These are phyloP conservation scores for Osmerus eperlanus DNA, from an alignment of 2,113 vertebrate genomes.

Conservation along the genomic window DNA sequence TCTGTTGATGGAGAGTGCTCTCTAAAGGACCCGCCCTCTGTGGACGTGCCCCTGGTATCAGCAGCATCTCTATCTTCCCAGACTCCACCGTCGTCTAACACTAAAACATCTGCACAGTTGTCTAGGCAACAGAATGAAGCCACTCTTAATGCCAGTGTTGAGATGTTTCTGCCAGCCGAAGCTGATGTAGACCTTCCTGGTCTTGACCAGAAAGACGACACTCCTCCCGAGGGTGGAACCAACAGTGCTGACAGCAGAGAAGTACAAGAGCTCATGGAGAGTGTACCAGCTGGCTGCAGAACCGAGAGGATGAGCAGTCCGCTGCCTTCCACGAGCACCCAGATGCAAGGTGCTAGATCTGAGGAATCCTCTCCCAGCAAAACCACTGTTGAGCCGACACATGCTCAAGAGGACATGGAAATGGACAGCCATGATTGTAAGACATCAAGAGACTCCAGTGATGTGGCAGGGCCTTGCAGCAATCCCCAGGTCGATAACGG, in stretches of 20 bases:
- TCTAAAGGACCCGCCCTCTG: conserved; percentile 34
- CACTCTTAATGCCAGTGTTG: not conserved
- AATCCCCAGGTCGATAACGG: conserved; percentile 60
- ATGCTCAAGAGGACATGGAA: conserved; percentile 47
- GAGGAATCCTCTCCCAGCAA: conserved; percentile 44
- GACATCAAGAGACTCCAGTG: conserved; percentile 57
- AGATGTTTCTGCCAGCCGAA: conserved; percentile 41
- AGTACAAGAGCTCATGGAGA: conserved; percentile 42
- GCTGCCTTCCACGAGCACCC: conserved; percentile 39
- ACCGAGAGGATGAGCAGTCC: conserved; percentile 47
- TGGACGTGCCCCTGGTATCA: conserved; percentile 26
- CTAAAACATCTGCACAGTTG: conserved; percentile 27
- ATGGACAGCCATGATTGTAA: conserved; percentile 56
- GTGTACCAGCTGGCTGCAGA: conserved; percentile 14
- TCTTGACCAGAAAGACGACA: conserved; percentile 45
- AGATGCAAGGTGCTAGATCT: conserved; percentile 34
- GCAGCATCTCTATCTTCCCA: conserved; percentile 34
- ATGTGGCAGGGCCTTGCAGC: conserved; percentile 43
- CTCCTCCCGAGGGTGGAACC: conserved; percentile 6
- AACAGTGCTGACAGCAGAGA: conserved; percentile 18
- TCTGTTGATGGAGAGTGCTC: conserved; percentile 40
- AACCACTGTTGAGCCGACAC: conserved; percentile 21
- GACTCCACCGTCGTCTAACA: conserved; percentile 6
- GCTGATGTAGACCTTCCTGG: not conserved
- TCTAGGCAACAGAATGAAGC: conserved; percentile 42